Base-by-base conservation (phyloP, 2,888 invertebrate genomes). In the Caenorhabditis panamensis region DNA sequence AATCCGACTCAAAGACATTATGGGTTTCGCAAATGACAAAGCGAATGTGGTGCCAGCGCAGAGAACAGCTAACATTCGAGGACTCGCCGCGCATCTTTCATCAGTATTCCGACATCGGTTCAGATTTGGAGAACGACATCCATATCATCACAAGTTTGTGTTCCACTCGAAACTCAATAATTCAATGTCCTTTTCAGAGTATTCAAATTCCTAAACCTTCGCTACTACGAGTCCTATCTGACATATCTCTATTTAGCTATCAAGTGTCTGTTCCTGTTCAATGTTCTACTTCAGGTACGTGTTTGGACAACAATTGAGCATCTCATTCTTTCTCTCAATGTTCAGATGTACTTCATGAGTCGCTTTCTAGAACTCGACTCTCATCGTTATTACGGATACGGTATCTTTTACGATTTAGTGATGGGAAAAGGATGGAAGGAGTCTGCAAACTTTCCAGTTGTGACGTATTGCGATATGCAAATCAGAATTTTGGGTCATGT, bases 401-500 rank as follows among this genome's bases (percentile, higher is more conserved):
- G 91, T 1, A 89, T 91, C 11, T 73, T 91, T 8, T 82, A 73
- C 26, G 90, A 90, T 72, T 63, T 90, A n/a, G 68, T 90, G 8
- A 73, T 79, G 9, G 90, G 90, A 41, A 77, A 78, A 68, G 88
- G 87, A 0, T 90, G 90, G 90, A 86, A 82, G 8, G 90, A 90
- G 58, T 89, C 89, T 1, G 85, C 88, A 3, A 90, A 90, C 68
- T 90, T 90, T 49, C 90, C 90, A 8, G 88, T 90, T 1, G 88
- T 90, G 28, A 90, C 90, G 13, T 89, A 89, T 71, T 90, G 90
- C 72, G 90, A 90, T 63, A 87, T 90, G 87, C 88, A 87, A 75
- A 87, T 87, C 59, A 69, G 88, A 26, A 87, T 85, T 18, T 75
- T 90, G 61, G 90, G 90, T 26, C 89, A 90, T 54, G 85, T 90